Evolutionary conservation across 2,113 vertebrate genomes (phyloP).

Genomic region (Spea bombifrons): DNA sequence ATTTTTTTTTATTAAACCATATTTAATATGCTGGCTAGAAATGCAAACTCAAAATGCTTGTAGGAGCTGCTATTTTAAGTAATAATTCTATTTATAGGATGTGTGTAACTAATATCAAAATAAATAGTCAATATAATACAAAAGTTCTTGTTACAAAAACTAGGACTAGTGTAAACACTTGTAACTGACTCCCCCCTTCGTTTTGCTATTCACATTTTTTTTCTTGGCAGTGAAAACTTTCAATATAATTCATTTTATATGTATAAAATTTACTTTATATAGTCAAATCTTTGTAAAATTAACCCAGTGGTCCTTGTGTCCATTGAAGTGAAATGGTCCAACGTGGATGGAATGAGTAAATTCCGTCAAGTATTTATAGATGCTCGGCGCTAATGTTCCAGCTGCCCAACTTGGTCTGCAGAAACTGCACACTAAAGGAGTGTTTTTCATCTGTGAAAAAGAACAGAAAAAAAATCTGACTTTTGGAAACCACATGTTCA

Average conservation of each 20-base stretch:
- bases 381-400: constrained; percentile 1
- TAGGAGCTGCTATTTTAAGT: constrained; percentile 3
- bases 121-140: constrained; percentile 37
- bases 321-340: not conserved
- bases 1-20: constrained; percentile 22
- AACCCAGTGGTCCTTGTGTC: constrained; percentile 10
- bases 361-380: not conserved
- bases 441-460: no score
- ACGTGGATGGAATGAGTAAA: not conserved
- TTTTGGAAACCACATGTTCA: no score
- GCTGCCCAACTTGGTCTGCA: not conserved
- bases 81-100: constrained; percentile 22
- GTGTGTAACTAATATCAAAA: constrained; percentile 33
- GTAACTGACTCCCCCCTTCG: constrained; percentile 11
- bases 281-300: not conserved
- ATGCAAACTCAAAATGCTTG: not conserved
- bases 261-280: not conserved
- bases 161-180: constrained; percentile 39
- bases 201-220: constrained; percentile 24
- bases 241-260: not conserved
- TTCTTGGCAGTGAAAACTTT: constrained; percentile 33
- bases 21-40: not conserved
- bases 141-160: constrained; percentile 41
- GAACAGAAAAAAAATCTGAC: no score
- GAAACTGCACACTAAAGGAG: not conserved